These are phyloP conservation scores for Geothlypis trichas DNA, from an alignment of 2,113 vertebrate species.

Conservation along the genomic window DNA sequence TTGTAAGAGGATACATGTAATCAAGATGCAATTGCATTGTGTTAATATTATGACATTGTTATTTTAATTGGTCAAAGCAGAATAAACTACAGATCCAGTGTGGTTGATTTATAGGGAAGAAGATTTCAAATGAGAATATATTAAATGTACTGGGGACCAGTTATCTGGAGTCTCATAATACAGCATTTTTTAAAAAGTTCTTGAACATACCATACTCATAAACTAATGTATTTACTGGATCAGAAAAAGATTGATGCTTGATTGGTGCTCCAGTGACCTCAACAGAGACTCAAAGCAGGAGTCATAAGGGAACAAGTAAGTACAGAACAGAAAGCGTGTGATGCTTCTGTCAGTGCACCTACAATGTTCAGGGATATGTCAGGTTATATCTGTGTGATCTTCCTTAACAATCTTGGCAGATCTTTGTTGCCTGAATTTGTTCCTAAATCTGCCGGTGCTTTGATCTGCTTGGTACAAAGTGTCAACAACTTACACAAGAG, in stretches of 20 bases:
- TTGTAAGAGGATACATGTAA: background rate
- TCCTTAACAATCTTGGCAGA: background rate
- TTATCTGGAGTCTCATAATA: background rate
- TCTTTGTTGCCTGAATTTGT: background rate
- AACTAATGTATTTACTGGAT: background rate
- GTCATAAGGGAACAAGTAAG: background rate
- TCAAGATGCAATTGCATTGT: background rate
- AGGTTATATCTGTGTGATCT: background rate
- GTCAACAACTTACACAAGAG: background rate
- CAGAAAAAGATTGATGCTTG: background rate
- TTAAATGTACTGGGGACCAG: background rate
- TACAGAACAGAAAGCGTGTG: background rate
- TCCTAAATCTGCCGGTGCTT: background rate
- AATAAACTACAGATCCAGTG: background rate
- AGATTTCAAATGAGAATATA: accelerated
- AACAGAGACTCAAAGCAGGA: background rate
- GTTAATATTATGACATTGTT: background rate
- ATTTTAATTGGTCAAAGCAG: background rate
- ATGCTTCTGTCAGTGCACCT: background rate
- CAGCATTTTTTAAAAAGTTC: background rate
- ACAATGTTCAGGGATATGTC: background rate
- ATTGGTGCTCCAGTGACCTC: background rate
- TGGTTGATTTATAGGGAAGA: background rate
- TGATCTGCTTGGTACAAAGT: background rate
- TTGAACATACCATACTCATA: background rate